Evolutionary conservation across 2,113 vertebrate genomes (phyloP).

Genomic region (Bettongia penicillata): DNA sequence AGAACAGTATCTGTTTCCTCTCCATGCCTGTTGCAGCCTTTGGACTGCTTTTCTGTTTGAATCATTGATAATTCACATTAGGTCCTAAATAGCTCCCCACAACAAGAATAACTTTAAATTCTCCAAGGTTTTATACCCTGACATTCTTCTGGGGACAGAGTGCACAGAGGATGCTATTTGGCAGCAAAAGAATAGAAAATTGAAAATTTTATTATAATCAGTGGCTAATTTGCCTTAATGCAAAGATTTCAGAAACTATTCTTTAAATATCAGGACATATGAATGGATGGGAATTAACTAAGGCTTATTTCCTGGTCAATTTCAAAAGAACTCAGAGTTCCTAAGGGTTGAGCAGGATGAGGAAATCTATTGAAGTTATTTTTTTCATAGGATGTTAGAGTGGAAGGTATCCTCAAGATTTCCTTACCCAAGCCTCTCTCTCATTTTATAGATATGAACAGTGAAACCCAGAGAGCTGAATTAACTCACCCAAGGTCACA

Average conservation of each 20-base stretch:
- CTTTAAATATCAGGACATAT: constrained; percentile 40
- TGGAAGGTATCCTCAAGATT: neutral
- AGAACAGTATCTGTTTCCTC: neutral
- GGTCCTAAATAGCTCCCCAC: neutral
- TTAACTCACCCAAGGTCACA: neutral
- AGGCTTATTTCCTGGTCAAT: constrained; percentile 37
- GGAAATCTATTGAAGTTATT: neutral
- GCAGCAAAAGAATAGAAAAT: constrained; percentile 60
- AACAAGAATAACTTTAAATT: constrained; percentile 25
- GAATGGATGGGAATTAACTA: constrained; percentile 13
- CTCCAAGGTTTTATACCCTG: neutral
- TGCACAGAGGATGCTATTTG: neutral
- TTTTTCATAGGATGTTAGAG: neutral
- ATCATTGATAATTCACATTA: neutral
- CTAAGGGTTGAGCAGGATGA: neutral
- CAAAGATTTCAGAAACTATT: constrained; percentile 53
- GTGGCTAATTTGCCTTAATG: constrained; percentile 20
- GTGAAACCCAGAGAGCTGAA: neutral
- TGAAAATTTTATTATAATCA: constrained; percentile 47
- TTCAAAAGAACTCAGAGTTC: constrained; percentile 26
- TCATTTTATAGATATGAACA: neutral
- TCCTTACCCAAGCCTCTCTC: neutral
- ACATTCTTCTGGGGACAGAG: fast-evolving
- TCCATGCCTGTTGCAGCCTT: neutral
- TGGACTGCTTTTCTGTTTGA: neutral